Percentiles rank a stretch among this genome's conserved stretches.
phyloP scores from a whole-genome alignment of 1,140 invertebrate species.

The Brachionus plicatilis region DNA sequence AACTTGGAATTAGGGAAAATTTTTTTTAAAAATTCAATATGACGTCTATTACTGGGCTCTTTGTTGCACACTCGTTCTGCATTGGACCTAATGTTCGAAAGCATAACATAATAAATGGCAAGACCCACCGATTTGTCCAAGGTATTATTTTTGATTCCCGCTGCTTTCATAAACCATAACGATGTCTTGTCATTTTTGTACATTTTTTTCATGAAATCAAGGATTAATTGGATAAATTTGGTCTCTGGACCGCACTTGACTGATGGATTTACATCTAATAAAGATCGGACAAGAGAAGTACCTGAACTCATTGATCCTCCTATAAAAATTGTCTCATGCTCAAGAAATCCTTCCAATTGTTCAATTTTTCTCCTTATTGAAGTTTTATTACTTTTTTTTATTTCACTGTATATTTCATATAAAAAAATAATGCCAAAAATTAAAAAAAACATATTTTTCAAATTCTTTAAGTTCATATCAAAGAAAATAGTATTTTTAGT shows the following conservation, averaged over 20 bases:
- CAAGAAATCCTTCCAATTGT: neutral
- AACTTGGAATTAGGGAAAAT: constrained; percentile 6
- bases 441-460: neutral
- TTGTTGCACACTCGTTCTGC: neutral
- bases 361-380: neutral
- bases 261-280: constrained; percentile 94
- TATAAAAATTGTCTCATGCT: neutral
- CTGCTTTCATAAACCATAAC: constrained; percentile 74
- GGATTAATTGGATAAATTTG: constrained; percentile 60
- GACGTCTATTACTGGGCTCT: neutral
- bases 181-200: constrained; percentile 73
- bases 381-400: neutral
- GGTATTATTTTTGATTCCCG: neutral
- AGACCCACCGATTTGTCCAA: constrained; percentile 62
- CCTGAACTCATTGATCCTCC: constrained; percentile 91
- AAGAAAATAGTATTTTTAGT: no score
- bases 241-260: constrained; percentile 96
- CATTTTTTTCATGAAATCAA: constrained; percentile 71
- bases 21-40: neutral
- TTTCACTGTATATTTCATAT: neutral
- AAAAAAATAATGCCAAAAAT: neutral
- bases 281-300: constrained; percentile 90
- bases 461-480: neutral
- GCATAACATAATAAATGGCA: constrained; percentile 41
- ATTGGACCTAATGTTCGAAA: neutral